Conservation (phyloP, 2,113 vertebrate species). For the Petroica traversi region DNA sequence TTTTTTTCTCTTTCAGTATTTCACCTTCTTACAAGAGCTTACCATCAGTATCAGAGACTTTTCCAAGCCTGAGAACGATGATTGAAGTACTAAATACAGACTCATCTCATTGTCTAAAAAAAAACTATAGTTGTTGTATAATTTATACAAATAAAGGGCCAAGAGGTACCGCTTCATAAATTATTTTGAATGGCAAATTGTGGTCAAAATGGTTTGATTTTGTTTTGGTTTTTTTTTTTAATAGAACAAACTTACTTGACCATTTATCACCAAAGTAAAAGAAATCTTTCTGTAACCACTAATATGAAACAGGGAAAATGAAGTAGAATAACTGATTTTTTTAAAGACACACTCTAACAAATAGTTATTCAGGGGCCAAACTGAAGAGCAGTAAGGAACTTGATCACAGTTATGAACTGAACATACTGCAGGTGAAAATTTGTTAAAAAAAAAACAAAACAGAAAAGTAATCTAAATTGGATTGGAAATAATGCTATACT, state of each 20-base stretch:
- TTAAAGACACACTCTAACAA: neutral
- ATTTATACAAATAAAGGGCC: constrained; percentile 69
- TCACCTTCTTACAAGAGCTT: constrained; percentile 91
- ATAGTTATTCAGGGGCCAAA: constrained; percentile 3
- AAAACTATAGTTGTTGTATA: constrained; percentile 72
- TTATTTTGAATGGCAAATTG: constrained; percentile 67
- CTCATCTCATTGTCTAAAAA: constrained; percentile 88
- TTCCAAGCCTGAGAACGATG: constrained; percentile 89
- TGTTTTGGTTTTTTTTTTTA: neutral
- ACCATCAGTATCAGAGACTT: constrained; percentile 90
- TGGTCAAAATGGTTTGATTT: constrained; percentile 47
- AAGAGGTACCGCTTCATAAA: constrained; percentile 59
- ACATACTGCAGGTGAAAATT: neutral
- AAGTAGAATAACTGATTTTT: neutral
- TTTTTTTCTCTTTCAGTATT: constrained; percentile 77
- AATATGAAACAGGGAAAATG: neutral
- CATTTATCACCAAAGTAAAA: neutral
- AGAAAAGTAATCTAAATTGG: neutral
- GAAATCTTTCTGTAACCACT: neutral
- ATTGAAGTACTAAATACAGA: constrained; percentile 96
- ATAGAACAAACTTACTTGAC: constrained; percentile 40
- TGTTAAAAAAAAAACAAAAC: neutral
- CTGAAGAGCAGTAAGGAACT: neutral
- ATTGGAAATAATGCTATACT: neutral
- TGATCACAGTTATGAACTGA: neutral